phyloP scores from a whole-genome alignment of 2,113 vertebrate species.

The Alaudala cheleensis region DNA sequence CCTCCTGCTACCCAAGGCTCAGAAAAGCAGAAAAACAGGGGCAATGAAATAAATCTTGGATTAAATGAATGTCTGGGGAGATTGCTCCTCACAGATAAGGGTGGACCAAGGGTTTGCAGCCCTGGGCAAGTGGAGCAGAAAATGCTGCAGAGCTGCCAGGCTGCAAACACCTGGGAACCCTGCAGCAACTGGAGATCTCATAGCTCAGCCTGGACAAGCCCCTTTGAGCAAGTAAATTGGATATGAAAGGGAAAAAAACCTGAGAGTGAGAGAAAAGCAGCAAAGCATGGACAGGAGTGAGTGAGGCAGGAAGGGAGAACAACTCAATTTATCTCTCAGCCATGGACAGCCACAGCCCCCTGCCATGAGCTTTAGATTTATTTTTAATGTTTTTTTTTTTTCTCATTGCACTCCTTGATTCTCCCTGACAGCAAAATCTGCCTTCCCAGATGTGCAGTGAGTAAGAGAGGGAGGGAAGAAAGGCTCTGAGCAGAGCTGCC shows the following conservation, averaged over 20 bases:
- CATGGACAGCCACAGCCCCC: not conserved
- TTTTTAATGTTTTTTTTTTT: not conserved
- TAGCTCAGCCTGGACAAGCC: not conserved
- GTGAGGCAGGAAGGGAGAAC: not conserved
- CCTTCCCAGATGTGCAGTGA: not conserved
- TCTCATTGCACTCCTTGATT: not conserved
- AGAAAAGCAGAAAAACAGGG: not conserved
- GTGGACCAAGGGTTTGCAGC: not conserved
- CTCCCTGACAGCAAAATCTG: not conserved
- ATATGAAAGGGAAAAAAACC: not conserved
- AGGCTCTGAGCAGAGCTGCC: not conserved
- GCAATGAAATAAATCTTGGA: not conserved
- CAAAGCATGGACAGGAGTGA: not conserved
- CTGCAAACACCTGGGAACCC: not conserved
- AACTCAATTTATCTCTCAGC: not conserved
- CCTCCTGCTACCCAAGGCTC: not conserved
- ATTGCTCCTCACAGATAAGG: not conserved
- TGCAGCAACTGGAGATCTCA: not conserved
- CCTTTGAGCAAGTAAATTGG: not conserved
- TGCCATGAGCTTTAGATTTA: rapidly evolving
- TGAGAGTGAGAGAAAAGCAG: not conserved
- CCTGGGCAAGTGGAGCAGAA: not conserved
- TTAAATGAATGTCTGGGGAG: not conserved
- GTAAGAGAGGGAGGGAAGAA: not conserved
- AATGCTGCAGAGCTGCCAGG: not conserved